Conservation (phyloP, 1,140 invertebrate species). For the Chrysomallon squamiferum region DNA sequence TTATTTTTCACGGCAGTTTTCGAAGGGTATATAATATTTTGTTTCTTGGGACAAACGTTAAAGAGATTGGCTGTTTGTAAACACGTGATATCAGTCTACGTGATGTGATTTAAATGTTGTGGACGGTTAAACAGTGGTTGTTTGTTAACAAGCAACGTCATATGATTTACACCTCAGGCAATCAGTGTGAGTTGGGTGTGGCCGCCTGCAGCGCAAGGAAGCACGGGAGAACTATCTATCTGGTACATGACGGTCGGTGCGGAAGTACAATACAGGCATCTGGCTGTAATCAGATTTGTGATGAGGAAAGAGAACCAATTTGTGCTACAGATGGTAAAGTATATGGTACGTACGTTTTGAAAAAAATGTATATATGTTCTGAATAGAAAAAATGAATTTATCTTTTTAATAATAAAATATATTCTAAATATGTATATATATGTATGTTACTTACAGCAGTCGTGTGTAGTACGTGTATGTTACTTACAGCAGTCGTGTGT, state of each 20-base stretch:
- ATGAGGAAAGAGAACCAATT: conserved; percentile 5
- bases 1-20: no score
- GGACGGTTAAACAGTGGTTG: no score
- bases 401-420: neutral
- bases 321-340: conserved; percentile 12
- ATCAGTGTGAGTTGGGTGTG: neutral
- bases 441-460: neutral
- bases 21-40: no score
- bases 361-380: neutral
- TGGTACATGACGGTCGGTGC: no score
- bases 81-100: no score
- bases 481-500: neutral
- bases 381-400: no score
- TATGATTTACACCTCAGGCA: neutral
- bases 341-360: neutral
- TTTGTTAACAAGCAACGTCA: no score
- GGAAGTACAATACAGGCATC: neutral
- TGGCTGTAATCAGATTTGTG: neutral
- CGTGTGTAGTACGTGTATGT: neutral
- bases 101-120: no score
- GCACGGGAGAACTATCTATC: neutral
- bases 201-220: neutral
- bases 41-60: no score
- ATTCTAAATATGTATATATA: neutral
- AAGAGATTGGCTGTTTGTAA: no score